A percentile compares a stretch with the other conserved stretches of the same genome.
phyloP scores from a whole-genome alignment of 2,797 vertebrate species.

The Merluccius polli region DNA sequence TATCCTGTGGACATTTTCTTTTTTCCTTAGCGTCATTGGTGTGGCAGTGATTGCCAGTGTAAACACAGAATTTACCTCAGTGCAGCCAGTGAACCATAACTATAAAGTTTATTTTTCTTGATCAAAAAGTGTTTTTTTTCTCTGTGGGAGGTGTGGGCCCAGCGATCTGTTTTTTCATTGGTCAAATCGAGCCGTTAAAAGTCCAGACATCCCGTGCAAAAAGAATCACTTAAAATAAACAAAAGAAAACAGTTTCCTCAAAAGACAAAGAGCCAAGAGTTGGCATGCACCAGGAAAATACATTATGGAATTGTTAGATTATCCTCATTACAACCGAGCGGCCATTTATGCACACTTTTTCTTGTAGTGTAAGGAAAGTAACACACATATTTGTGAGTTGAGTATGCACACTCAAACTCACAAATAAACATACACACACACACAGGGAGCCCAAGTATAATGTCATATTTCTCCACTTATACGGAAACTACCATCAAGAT shows the following conservation, averaged over 20 bases:
- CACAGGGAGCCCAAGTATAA: too few species aligned
- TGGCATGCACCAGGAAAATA: neutral
- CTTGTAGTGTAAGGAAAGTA: too few species aligned
- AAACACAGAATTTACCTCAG: neutral
- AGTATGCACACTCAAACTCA: too few species aligned
- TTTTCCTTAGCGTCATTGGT: neutral
- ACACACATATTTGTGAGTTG: too few species aligned
- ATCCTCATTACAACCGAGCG: neutral
- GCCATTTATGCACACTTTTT: too few species aligned
- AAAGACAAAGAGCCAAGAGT: neutral
- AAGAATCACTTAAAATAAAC: too few species aligned
- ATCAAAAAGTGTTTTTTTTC: neutral
- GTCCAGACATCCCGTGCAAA: neutral
- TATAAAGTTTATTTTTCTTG: neutral
- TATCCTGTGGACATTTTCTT: too few species aligned
- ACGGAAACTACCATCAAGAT: too few species aligned
- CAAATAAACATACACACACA: too few species aligned
- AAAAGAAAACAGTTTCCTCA: too few species aligned
- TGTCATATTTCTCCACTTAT: too few species aligned
- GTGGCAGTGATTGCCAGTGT: neutral
- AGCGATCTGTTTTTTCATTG: neutral
- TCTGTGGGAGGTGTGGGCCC: neutral
- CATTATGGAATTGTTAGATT: neutral
- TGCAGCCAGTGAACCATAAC: neutral
- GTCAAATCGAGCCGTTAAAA: neutral